phyloP scores from a whole-genome alignment of 1,140 invertebrate genomes.

The Eriocheir sinensis region DNA sequence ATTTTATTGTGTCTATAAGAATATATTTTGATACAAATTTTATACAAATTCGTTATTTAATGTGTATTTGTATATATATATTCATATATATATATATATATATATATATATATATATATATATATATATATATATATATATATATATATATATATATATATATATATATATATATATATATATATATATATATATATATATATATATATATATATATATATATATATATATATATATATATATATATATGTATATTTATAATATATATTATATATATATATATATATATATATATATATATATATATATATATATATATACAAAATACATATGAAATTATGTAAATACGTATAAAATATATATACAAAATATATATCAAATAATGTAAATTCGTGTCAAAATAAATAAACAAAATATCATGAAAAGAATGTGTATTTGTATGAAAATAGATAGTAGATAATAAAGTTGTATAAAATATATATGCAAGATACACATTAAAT shows the following conservation, averaged over 20 bases:
- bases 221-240: constrained; percentile 28
- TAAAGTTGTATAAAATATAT: too few relatives aligned
- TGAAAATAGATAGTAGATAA: too few relatives aligned
- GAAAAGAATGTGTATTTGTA: too few relatives aligned
- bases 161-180: constrained; percentile 28
- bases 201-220: constrained; percentile 28
- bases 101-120: constrained; percentile 28
- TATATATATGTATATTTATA: constrained; percentile 18
- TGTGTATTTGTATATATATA: constrained; percentile 3
- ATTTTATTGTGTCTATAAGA: too few relatives aligned
- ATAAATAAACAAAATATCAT: too few relatives aligned
- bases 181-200: constrained; percentile 28
- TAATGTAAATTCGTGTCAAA: too few relatives aligned
- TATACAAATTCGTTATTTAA: too few relatives aligned
- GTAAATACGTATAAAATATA: too few relatives aligned
- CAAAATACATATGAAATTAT: too few relatives aligned
- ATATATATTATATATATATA: not conserved
- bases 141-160: constrained; percentile 21
- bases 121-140: constrained; percentile 21
- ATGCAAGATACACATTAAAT: too few relatives aligned
- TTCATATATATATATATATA: constrained; percentile 10
- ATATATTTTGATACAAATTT: too few relatives aligned
- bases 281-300: not conserved
- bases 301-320: not conserved
- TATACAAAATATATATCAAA: too few relatives aligned